A percentile compares a stretch with the other conserved stretches of the same genome.
Conservation (phyloP, 2,797 vertebrate genomes). For the Chaetophractus vellerosus region DNA sequence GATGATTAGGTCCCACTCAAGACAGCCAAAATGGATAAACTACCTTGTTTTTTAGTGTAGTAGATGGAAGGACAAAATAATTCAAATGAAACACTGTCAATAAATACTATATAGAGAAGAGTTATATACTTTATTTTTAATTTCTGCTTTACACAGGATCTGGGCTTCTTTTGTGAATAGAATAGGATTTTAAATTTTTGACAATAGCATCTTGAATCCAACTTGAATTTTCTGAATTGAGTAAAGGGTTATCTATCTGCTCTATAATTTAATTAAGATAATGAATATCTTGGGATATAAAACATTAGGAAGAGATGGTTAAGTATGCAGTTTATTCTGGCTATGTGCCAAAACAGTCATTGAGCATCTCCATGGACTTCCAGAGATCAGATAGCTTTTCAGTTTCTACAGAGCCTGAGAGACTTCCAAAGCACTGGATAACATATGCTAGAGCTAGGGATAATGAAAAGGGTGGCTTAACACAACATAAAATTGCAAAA, state of each 20-base stretch:
- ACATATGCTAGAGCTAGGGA: neutral
- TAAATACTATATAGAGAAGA: neutral
- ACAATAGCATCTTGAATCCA: neutral
- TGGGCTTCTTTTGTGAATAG: neutral
- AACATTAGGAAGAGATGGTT: neutral
- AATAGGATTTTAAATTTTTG: neutral
- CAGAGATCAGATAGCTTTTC: slow-evolving; percentile 57
- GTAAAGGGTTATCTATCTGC: neutral
- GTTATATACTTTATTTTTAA: neutral
- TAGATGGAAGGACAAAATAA: neutral
- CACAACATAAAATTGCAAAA: slow-evolving; percentile 3
- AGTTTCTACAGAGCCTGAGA: neutral
- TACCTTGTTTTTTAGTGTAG: neutral
- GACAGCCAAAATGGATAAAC: neutral
- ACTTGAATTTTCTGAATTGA: slow-evolving; percentile 31
- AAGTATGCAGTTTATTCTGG: slow-evolving; percentile 10
- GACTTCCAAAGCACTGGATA: slow-evolving; percentile 44
- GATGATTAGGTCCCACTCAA: too few species aligned
- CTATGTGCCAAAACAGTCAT: slow-evolving; percentile 31
- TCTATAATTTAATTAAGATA: slow-evolving; percentile 47
- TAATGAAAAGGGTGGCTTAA: slow-evolving; percentile 33
- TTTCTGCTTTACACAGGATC: slow-evolving; percentile 27
- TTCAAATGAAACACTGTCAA: neutral
- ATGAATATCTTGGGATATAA: neutral
- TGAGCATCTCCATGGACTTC: neutral